Evolutionary conservation across 2,797 vertebrate genomes (phyloP).

Genomic region (Mormyrus hasselquistii): DNA sequence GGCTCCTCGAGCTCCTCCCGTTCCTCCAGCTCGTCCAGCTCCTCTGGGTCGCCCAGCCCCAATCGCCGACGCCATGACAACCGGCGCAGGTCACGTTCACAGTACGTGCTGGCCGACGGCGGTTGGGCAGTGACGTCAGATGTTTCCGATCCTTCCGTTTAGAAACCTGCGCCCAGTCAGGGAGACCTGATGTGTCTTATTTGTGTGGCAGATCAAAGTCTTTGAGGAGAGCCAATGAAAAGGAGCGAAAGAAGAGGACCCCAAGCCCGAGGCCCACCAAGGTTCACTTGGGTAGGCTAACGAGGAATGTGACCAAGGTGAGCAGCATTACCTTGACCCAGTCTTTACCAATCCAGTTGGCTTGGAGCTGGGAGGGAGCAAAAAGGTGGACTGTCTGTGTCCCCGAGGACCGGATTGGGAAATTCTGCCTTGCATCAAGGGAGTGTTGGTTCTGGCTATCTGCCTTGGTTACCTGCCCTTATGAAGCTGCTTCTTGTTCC

Average conservation of each 20-base stretch:
- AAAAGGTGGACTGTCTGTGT: not conserved
- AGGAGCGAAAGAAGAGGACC: constrained; percentile 85
- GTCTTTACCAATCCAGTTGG: not conserved
- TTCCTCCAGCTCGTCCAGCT: constrained; percentile 89
- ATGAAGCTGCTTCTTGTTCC: not conserved
- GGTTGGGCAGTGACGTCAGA: not conserved
- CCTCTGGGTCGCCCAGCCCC: constrained; percentile 85
- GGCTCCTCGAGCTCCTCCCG: constrained; percentile 84
- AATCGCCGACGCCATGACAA: constrained; percentile 87
- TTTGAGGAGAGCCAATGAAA: constrained; percentile 82
- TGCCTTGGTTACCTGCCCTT: not conserved
- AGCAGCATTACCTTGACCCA: not conserved
- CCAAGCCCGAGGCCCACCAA: constrained; percentile 91
- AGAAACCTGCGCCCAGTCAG: not conserved
- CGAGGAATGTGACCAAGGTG: constrained; percentile 95
- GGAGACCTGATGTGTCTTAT: not conserved
- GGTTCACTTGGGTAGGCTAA: constrained; percentile 86
- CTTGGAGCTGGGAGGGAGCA: not conserved
- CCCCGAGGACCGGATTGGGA: not conserved
- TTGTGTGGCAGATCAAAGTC: constrained; percentile 72
- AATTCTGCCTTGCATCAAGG: not conserved
- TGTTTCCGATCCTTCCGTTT: not conserved
- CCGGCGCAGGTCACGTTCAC: constrained; percentile 84
- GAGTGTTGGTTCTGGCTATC: not conserved
- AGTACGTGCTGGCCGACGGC: constrained; percentile 55